Evolutionary conservation across 2,113 vertebrate species (phyloP).

Genomic region (Polypterus senegalus): DNA sequence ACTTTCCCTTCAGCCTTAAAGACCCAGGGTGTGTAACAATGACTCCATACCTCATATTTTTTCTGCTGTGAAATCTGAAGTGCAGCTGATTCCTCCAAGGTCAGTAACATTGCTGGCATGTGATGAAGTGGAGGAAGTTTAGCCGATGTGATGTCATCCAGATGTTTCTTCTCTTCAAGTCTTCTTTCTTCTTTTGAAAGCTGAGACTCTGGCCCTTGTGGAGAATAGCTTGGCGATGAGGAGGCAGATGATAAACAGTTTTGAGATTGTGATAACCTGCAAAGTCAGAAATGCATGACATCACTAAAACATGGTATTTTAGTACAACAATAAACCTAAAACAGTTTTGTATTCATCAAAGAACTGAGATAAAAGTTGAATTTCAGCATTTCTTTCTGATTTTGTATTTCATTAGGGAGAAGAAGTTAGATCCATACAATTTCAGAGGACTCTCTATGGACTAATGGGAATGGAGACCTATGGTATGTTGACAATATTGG

Average conservation of each 20-base stretch:
- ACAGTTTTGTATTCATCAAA: no score
- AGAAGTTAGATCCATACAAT: no score
- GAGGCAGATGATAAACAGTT: slow-evolving; percentile 38
- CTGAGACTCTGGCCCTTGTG: slow-evolving; percentile 25
- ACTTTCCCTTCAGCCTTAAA: no score
- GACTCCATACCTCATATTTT: slow-evolving; percentile 59
- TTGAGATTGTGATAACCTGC: slow-evolving; percentile 47
- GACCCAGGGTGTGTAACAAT: neutral
- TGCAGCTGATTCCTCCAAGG: slow-evolving; percentile 64
- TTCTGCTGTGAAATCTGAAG: slow-evolving; percentile 66
- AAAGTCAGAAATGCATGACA: neutral
- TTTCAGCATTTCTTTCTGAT: no score
- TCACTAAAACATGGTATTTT: no score
- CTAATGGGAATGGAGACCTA: no score
- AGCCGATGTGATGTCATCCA: slow-evolving; percentile 82
- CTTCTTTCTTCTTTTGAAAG: slow-evolving; percentile 49
- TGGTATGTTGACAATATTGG: no score
- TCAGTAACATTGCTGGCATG: slow-evolving; percentile 56
- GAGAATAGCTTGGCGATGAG: slow-evolving; percentile 35
- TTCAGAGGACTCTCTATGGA: no score
- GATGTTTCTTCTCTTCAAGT: slow-evolving; percentile 63
- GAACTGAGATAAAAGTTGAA: no score
- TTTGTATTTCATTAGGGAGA: no score
- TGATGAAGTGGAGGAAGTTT: slow-evolving; percentile 68
- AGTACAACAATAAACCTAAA: no score